A percentile compares a stretch with the other conserved stretches of the same genome.
Evolutionary conservation across 2,888 invertebrate species (phyloP).

Genomic region (Philopedon plagiatum): DNA sequence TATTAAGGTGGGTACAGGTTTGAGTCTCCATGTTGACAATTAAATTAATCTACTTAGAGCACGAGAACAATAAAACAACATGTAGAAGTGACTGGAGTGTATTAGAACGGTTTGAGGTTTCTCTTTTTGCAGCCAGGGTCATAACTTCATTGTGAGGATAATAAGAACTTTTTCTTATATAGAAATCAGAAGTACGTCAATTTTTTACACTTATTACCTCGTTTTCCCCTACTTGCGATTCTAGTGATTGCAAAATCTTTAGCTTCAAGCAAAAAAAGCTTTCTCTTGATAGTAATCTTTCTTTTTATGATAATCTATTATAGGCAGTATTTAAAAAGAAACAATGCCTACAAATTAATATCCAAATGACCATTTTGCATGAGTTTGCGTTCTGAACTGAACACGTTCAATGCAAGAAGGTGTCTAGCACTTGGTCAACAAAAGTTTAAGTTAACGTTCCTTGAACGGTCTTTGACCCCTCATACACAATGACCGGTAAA

Average conservation of each 20-base stretch:
- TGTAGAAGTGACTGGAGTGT: too few relatives aligned
- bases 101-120: too few relatives aligned
- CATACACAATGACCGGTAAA: constrained; percentile 36
- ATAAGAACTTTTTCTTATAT: too few relatives aligned
- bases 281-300: too few relatives aligned
- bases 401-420: constrained; percentile 23
- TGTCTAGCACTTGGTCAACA: constrained; percentile 33
- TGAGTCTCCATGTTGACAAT: neutral
- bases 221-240: too few relatives aligned
- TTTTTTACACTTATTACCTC: too few relatives aligned
- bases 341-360: neutral
- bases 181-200: too few relatives aligned
- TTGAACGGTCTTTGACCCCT: constrained; percentile 36
- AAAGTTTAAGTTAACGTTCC: constrained; percentile 28
- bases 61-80: too few relatives aligned
- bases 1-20: constrained; percentile 2
- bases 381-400: constrained; percentile 14
- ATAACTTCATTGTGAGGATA: too few relatives aligned
- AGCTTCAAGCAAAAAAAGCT: too few relatives aligned
- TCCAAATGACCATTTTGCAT: constrained; percentile 15
- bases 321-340: neutral
- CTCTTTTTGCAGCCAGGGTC: too few relatives aligned
- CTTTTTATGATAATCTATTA: neutral
- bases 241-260: too few relatives aligned
- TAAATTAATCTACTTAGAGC: neutral